Base-by-base conservation (phyloP, 2,888 invertebrate species). In the Andrena hattorfiana region DNA sequence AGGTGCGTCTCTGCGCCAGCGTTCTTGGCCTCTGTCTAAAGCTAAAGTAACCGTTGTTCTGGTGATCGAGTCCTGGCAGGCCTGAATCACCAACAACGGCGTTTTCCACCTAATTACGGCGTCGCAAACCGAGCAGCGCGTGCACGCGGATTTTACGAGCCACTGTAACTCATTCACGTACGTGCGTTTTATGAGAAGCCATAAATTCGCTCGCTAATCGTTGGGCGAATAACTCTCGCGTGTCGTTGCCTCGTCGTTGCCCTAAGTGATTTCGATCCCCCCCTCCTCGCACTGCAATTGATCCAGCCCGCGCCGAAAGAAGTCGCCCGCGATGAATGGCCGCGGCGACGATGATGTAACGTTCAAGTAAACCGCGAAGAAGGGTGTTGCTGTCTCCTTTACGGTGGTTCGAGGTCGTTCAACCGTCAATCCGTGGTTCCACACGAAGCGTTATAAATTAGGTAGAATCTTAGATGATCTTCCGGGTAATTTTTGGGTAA, bases 151-250 rank as follows among this genome's bases (percentile, higher is more conserved):
- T 48, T 87, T 87, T 83, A 85, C 84, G 85, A 81, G 76, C 35
- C 76, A 42, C 69, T 20, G 64, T 78, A 85, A 87, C 74, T 87
- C 87, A 83, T 75, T 77, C 74, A 63, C 35, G 81, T 75, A 62
- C 62, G 70, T 54, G 73, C 69, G 77, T 82, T 87, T 87, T 82
- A 87, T 26, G 87, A 77, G 62, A 62, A 73, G 69, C 67, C 64
- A 73, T 87, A 87, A 87, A 87, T 85, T 83, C 68, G 75, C 79
- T 81, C 60, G 32, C 73, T 81, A 87, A 87, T 87, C 83, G 85
- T 83, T 81, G 56, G 51, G 48, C 77, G 76, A 69, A 76, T 79
- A 63, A 82, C 77, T 71, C 70, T 66, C 82, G 74, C 75, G 68
- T 79, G 78, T 82, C 84, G 77, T 71, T 59, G 81, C 66, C 54